phyloP scores from a whole-genome alignment of 2,888 invertebrate species.

The Dinocampus coccinellae region DNA sequence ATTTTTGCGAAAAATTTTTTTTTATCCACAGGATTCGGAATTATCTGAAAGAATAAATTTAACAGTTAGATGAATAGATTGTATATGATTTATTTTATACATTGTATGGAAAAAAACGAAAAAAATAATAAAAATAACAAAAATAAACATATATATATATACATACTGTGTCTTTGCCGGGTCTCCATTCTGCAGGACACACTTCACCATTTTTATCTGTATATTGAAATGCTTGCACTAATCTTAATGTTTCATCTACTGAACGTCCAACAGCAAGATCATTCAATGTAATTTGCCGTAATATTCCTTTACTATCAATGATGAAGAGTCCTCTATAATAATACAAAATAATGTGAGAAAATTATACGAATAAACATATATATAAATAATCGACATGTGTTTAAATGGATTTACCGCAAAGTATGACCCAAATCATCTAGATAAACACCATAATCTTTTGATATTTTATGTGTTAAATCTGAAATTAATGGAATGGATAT shows the following conservation, averaged over 20 bases:
- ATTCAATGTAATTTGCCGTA: constrained; percentile 97
- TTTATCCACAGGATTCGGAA: constrained; percentile 84
- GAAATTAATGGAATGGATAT: constrained; percentile 92
- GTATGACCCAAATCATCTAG: constrained; percentile 93
- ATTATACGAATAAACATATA: not conserved
- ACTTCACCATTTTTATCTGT: constrained; percentile 94
- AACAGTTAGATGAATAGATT: too few relatives aligned
- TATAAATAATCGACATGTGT: constrained; percentile 29
- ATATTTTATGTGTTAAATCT: constrained; percentile 90
- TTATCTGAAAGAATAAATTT: constrained; percentile 85
- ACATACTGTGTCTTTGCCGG: constrained; percentile 89
- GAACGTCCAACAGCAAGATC: constrained; percentile 94
- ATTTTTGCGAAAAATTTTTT: constrained; percentile 84
- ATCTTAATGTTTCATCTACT: constrained; percentile 92
- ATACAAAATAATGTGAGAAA: constrained; percentile 4
- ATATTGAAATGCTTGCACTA: constrained; percentile 96
- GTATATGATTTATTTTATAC: too few relatives aligned
- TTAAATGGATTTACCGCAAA: too few relatives aligned
- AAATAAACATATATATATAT: not conserved
- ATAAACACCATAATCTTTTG: constrained; percentile 94
- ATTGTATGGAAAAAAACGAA: too few relatives aligned
- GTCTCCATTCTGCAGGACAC: constrained; percentile 96
- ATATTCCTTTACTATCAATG: constrained; percentile 88
- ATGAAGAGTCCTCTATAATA: constrained; percentile 87
- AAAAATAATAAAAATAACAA: constrained; percentile 17